Percentiles rank a stretch among this genome's conserved stretches.
Evolutionary conservation across 2,888 invertebrate species (phyloP).

Genomic region (Odontothrips loti): DNA sequence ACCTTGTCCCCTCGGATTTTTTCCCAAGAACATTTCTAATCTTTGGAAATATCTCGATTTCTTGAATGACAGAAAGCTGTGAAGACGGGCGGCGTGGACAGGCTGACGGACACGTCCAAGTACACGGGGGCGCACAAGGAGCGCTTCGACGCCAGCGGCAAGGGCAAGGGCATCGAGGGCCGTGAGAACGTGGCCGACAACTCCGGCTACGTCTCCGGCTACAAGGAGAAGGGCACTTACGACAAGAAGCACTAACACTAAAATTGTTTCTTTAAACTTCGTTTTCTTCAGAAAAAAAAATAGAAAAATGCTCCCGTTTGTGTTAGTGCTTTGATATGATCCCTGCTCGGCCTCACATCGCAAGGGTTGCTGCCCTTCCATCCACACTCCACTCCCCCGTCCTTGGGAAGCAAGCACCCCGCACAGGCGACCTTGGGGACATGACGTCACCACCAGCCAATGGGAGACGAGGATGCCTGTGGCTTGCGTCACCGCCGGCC

Average conservation of each 20-base stretch:
- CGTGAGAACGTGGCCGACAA: slow-evolving; percentile 69
- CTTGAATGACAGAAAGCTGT: slow-evolving; percentile 42
- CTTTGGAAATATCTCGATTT: no score
- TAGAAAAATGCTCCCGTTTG: no score
- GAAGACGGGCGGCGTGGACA: slow-evolving; percentile 55
- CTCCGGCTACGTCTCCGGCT: slow-evolving; percentile 78
- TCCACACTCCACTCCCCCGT: no score
- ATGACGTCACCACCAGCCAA: background rate
- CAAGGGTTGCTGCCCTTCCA: background rate
- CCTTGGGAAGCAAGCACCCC: no score
- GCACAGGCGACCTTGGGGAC: background rate
- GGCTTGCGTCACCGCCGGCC: background rate
- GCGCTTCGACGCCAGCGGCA: slow-evolving; percentile 77
- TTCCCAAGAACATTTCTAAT: no score
- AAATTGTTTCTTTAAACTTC: no score
- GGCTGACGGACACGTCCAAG: slow-evolving; percentile 79
- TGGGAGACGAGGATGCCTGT: background rate
- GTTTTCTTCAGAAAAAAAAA: no score
- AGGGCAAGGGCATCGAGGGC: slow-evolving; percentile 80
- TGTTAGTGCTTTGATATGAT: no score
- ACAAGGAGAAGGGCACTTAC: slow-evolving; percentile 76
- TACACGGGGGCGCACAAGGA: slow-evolving; percentile 86
- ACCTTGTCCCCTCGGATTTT: no score
- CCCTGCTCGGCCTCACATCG: no score
- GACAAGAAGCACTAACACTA: slow-evolving; percentile 53